These are phyloP conservation scores for Drosophila ananassae DNA, from an alignment of 1,140 invertebrate genomes.

Conservation along the genomic window DNA sequence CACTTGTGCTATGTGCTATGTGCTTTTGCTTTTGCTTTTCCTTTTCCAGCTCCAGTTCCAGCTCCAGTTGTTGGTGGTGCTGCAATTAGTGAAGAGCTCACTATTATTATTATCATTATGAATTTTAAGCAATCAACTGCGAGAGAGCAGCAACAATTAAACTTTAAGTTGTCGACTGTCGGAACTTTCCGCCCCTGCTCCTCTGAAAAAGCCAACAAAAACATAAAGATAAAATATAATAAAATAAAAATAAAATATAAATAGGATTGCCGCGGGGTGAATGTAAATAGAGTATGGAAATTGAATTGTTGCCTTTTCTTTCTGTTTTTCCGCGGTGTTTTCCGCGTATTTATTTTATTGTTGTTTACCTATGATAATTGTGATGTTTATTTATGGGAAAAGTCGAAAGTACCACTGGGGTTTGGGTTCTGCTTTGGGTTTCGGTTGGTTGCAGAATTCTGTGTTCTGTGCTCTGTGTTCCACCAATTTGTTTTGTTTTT, in stretches of 20 bases:
- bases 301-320: constrained; percentile 62
- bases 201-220: neutral
- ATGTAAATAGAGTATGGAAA: constrained; percentile 61
- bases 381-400: constrained; percentile 71
- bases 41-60: constrained; percentile 1
- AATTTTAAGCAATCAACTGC: constrained; percentile 76
- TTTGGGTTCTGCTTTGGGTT: neutral
- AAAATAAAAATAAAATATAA: constrained; percentile 2
- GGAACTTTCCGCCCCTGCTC: neutral
- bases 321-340: neutral
- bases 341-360: constrained; percentile 70
- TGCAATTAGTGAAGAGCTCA: constrained; percentile 77
- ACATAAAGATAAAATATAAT: neutral
- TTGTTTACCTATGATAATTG: constrained; percentile 81
- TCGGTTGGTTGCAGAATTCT: neutral
- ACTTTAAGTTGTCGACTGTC: constrained; percentile 59
- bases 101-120: constrained; percentile 81
- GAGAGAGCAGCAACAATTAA: constrained; percentile 68
- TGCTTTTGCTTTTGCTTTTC: constrained; percentile 5
- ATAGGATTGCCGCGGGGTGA: constrained; percentile 13
- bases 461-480: constrained; percentile 16
- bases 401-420: constrained; percentile 23
- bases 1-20: constrained; percentile 59
- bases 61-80: constrained; percentile 32
- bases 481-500: constrained; percentile 27